Percentiles rank a stretch among this genome's conserved stretches.
These are phyloP conservation scores for Hemichromis elongatus DNA, from an alignment of 2,113 vertebrate genomes.

Conservation along the genomic window DNA sequence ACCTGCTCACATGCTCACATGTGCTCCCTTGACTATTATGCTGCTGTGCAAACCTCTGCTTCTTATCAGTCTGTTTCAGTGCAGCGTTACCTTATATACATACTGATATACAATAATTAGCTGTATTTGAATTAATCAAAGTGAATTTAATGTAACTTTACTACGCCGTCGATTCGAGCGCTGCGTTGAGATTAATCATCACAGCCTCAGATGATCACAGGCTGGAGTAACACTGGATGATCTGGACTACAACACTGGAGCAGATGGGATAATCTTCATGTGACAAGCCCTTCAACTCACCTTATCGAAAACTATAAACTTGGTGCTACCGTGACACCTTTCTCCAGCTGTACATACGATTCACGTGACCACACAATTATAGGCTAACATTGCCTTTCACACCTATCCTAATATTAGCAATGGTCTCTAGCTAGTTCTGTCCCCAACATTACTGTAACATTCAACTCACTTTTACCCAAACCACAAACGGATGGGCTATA, in stretches of 20 bases:
- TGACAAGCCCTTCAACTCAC: not conserved
- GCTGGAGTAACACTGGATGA: not conserved
- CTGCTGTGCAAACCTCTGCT: not conserved
- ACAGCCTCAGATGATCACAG: not conserved
- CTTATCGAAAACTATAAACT: not conserved
- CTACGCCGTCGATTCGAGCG: not conserved
- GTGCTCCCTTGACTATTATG: not conserved
- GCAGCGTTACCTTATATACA: not conserved
- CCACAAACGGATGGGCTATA: too few relatives aligned
- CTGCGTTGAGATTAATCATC: not conserved
- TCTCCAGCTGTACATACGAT: not conserved
- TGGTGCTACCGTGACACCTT: rapidly evolving
- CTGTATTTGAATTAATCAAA: not conserved
- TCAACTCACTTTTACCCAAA: too few relatives aligned
- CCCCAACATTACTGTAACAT: not conserved
- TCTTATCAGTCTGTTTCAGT: not conserved
- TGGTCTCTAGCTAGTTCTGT: not conserved
- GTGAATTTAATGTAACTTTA: not conserved
- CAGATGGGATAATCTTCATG: not conserved
- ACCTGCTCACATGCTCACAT: not conserved
- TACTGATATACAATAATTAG: rapidly evolving
- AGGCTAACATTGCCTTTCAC: not conserved
- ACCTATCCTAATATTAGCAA: not conserved
- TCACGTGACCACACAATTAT: not conserved
- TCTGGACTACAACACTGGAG: not conserved